These are phyloP conservation scores for Pimephales promelas DNA, from an alignment of 2,113 vertebrate species.

Conservation along the genomic window DNA sequence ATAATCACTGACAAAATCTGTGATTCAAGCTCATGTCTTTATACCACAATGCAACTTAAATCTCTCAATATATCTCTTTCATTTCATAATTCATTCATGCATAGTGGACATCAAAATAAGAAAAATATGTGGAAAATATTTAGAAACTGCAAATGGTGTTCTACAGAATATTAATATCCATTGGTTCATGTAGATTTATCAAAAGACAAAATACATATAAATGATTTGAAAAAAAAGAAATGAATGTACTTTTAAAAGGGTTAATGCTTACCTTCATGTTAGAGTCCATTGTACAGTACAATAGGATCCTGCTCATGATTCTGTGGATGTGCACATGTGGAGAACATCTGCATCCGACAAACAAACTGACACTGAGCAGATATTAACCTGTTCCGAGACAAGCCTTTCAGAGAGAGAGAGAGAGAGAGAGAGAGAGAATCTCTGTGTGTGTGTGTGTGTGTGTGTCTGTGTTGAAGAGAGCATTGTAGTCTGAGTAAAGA, in stretches of 20 bases:
- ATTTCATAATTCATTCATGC: not conserved
- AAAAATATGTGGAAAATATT: not conserved
- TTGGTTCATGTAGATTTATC: not conserved
- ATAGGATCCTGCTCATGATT: not conserved
- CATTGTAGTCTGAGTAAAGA: not conserved
- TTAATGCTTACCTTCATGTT: slow-evolving; percentile 30
- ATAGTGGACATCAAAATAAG: not conserved
- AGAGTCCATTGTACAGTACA: not conserved
- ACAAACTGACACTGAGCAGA: not conserved
- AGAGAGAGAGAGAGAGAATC: not conserved
- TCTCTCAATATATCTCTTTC: not conserved
- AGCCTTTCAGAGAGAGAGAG: not conserved
- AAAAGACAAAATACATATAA: not conserved
- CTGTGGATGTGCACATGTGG: not conserved
- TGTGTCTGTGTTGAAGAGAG: not conserved
- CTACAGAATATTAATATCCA: not conserved
- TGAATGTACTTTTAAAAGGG: not conserved
- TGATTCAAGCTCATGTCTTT: too few species aligned
- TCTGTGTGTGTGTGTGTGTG: not conserved
- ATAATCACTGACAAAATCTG: too few species aligned
- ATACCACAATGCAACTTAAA: too few species aligned
- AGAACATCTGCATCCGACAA: not conserved
- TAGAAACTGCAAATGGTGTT: not conserved
- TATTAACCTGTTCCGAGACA: not conserved
- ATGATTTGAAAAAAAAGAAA: not conserved